These are phyloP conservation scores for Phyllostomus discolor DNA, from an alignment of 2,113 vertebrate species.

Conservation along the genomic window DNA sequence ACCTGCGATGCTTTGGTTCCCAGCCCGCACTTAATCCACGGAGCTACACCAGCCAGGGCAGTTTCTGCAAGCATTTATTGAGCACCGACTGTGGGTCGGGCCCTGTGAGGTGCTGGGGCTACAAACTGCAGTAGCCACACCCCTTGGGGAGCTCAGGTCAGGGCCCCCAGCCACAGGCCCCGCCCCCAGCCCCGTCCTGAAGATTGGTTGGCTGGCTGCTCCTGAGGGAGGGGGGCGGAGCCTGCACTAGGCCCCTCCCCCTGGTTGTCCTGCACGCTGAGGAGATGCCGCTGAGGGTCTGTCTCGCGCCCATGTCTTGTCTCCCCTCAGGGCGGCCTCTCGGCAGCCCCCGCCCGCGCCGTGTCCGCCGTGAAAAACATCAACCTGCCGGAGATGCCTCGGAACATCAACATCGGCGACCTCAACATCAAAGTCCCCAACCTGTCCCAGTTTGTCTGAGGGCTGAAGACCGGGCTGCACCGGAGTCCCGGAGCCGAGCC, in stretches of 20 bases:
- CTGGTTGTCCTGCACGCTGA: not conserved
- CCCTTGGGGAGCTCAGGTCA: fast-evolving
- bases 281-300: not conserved
- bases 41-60: no score
- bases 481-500: not conserved
- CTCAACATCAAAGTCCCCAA: constrained; percentile 97
- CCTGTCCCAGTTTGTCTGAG: constrained; percentile 90
- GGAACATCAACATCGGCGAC: constrained; percentile 96
- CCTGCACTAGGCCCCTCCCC: no score
- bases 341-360: constrained; percentile 90
- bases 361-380: constrained; percentile 96
- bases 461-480: not conserved
- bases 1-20: no score
- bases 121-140: fast-evolving
- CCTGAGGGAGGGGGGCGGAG: not conserved
- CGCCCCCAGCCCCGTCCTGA: not conserved
- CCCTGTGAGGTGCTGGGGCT: not conserved
- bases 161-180: not conserved
- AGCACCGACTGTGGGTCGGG: not conserved
- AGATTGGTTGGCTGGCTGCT: not conserved
- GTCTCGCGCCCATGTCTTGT: not conserved
- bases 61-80: not conserved
- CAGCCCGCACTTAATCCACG: no score
- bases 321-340: constrained; percentile 87
- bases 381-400: constrained; percentile 94